These are phyloP conservation scores for Prunella himalayana DNA, from an alignment of 2,113 vertebrate species.

Conservation along the genomic window DNA sequence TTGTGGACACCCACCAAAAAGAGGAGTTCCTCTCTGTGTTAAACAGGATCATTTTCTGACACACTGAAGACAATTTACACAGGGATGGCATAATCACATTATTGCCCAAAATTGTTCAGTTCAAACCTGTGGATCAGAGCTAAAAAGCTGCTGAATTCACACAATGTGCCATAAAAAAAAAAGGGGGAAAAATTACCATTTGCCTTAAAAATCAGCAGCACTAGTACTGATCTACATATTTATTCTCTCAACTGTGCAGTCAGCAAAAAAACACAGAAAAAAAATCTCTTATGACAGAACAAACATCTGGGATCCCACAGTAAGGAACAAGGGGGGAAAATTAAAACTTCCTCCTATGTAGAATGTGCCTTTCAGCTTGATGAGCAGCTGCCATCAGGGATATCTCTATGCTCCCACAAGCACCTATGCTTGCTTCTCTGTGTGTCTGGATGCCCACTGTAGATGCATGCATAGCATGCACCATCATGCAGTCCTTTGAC, in stretches of 20 bases:
- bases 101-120: neutral
- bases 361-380: neutral
- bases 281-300: neutral
- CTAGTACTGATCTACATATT: neutral
- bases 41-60: neutral
- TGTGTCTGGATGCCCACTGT: neutral
- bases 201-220: neutral
- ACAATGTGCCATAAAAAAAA: neutral
- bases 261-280: neutral
- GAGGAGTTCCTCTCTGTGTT: neutral
- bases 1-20: neutral
- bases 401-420: neutral
- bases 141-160: neutral
- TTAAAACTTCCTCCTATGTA: neutral
- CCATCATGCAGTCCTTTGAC: neutral
- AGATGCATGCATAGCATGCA: neutral
- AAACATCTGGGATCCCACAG: neutral
- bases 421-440: accelerated
- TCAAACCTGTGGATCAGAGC: neutral
- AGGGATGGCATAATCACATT: neutral
- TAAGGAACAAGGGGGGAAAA: neutral
- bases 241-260: neutral
- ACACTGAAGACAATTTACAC: neutral
- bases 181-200: neutral
- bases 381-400: neutral